phyloP scores from a whole-genome alignment of 2,888 invertebrate genomes.

The Teinopalpus imperialis region DNA sequence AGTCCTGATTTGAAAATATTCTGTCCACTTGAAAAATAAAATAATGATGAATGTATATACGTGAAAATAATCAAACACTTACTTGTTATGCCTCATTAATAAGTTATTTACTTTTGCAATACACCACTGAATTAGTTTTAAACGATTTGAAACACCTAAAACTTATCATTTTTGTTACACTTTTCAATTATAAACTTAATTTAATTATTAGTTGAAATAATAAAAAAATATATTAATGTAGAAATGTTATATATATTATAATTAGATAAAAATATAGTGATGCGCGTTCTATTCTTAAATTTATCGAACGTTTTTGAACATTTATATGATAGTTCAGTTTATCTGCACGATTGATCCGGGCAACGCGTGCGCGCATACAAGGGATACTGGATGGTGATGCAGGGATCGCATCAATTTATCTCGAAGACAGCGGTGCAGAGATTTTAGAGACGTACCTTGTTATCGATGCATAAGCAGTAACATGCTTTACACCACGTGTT shows the following conservation, averaged over 20 bases:
- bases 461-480: constrained; percentile 28
- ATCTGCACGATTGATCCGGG: constrained; percentile 17
- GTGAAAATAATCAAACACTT: too few relatives aligned
- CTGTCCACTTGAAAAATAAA: too few relatives aligned
- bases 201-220: constrained; percentile 5
- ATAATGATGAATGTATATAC: neutral
- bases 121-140: neutral
- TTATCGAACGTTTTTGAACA: constrained; percentile 36
- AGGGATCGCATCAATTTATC: constrained; percentile 53
- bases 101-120: constrained; percentile 17
- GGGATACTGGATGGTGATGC: constrained; percentile 48
- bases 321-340: too few relatives aligned
- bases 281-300: constrained; percentile 36
- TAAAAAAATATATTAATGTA: too few relatives aligned
- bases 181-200: neutral
- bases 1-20: too few relatives aligned
- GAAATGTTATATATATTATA: too few relatives aligned
- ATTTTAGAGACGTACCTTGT: constrained; percentile 38
- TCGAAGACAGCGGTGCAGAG: constrained; percentile 34
- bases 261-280: constrained; percentile 36
- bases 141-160: constrained; percentile 20
- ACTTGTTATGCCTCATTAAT: constrained; percentile 37
- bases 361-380: constrained; percentile 42
- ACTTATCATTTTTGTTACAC: constrained; percentile 20
- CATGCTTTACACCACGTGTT: neutral